Conservation (phyloP, 2,797 vertebrate species). For the Zalophus californianus region DNA sequence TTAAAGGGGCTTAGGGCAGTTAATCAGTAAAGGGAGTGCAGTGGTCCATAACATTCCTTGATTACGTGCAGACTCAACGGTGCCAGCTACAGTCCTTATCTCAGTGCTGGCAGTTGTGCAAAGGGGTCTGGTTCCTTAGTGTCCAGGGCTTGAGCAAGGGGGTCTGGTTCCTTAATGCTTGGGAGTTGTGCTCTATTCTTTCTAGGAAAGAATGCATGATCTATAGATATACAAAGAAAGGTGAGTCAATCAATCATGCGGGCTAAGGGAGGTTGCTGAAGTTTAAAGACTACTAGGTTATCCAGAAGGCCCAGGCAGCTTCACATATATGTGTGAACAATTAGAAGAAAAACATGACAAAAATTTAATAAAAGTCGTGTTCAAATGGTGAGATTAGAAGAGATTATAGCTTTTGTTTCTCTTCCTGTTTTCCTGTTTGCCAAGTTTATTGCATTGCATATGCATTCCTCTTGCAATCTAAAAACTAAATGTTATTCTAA, state of each 20-base stretch:
- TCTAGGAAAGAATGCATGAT: neutral
- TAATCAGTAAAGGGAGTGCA: neutral
- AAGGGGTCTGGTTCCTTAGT: neutral
- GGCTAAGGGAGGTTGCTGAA: neutral
- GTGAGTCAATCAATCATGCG: neutral
- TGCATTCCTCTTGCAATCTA: neutral
- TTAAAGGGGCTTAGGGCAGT: neutral
- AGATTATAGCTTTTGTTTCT: neutral
- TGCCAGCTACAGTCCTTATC: neutral
- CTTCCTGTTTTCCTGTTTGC: neutral
- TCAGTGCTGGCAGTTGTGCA: neutral
- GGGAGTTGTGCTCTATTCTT: neutral
- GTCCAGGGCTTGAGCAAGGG: neutral
- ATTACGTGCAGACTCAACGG: neutral
- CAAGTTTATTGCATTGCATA: neutral
- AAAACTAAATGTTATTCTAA: constrained; percentile 11
- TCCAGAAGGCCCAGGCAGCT: neutral
- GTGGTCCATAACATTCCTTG: neutral
- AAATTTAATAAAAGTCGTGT: neutral
- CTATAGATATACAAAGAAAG: neutral
- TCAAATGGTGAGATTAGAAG: neutral
- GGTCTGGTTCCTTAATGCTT: neutral
- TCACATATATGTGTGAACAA: neutral
- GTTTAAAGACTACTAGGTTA: neutral
- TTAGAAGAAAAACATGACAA: neutral